These are phyloP conservation scores for Amaurobius ferox DNA, from an alignment of 2,888 invertebrate genomes.

Conservation along the genomic window DNA sequence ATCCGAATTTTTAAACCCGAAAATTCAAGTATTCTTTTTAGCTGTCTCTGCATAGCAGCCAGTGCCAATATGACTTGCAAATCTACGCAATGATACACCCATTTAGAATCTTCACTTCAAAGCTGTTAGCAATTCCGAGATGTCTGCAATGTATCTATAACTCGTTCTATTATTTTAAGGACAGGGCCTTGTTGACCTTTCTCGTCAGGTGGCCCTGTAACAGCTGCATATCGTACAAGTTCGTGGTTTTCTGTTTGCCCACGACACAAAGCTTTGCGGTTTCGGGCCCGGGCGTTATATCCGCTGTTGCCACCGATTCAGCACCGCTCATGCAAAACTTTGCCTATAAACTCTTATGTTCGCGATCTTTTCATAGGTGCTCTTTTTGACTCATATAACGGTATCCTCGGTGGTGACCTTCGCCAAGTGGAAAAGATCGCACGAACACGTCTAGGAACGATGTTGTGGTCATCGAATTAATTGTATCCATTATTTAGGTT, in stretches of 20 bases:
- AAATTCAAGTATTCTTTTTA: too few species aligned
- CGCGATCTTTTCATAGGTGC: neutral
- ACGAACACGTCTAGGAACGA: neutral
- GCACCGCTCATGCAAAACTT: conserved; percentile 16
- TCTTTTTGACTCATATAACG: neutral
- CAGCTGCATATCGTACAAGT: conserved; percentile 36
- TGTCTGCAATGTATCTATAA: too few species aligned
- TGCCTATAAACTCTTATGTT: neutral
- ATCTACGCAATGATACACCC: too few species aligned
- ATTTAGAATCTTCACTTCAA: too few species aligned
- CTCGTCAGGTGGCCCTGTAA: neutral
- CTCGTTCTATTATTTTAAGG: neutral
- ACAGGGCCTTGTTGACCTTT: neutral
- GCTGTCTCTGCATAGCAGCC: too few species aligned
- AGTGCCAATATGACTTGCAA: too few species aligned
- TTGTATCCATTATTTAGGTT: neutral
- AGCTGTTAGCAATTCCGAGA: too few species aligned
- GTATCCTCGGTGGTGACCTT: neutral
- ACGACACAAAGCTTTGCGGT: conserved; percentile 22
- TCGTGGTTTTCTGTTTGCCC: conserved; percentile 41
- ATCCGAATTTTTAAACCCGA: too few species aligned
- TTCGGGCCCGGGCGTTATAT: conserved; percentile 17
- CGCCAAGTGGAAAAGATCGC: neutral
- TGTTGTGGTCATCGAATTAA: conserved; percentile 12
- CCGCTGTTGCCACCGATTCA: conserved; percentile 27